These are phyloP conservation scores for Erannis defoliaria DNA, from an alignment of 2,888 invertebrate species.

Conservation along the genomic window DNA sequence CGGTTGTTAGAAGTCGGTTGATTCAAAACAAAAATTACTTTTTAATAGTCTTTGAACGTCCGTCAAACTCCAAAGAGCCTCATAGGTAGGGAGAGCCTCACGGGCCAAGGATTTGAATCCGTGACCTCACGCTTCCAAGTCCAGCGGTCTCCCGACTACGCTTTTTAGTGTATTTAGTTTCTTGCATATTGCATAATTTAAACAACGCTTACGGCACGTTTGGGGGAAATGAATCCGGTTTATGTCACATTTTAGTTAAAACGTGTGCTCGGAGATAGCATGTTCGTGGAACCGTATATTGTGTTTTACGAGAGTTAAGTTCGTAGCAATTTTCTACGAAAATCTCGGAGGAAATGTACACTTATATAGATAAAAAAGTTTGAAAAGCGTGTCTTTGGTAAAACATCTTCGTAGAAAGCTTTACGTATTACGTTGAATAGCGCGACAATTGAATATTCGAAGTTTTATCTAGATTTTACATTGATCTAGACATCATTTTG, in stretches of 20 bases:
- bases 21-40: no score
- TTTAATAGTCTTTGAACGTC: no score
- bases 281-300: neutral
- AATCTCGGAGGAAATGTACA: neutral
- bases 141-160: no score
- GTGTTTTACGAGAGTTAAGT: neutral
- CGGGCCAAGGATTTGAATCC: no score
- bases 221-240: constrained; percentile 2
- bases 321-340: constrained; percentile 4
- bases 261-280: constrained; percentile 7
- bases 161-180: no score
- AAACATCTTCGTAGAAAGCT: neutral
- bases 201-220: constrained; percentile 1
- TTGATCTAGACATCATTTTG: neutral
- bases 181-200: no score
- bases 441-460: neutral
- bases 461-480: neutral
- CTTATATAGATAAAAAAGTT: neutral
- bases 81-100: no score
- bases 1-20: no score
- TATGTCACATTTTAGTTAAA: constrained; percentile 1
- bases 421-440: neutral
- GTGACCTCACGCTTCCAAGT: no score
- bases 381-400: neutral
- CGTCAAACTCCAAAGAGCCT: no score